These are phyloP conservation scores for Pilophorus perplexus DNA, from an alignment of 2,888 invertebrate genomes.

Conservation along the genomic window DNA sequence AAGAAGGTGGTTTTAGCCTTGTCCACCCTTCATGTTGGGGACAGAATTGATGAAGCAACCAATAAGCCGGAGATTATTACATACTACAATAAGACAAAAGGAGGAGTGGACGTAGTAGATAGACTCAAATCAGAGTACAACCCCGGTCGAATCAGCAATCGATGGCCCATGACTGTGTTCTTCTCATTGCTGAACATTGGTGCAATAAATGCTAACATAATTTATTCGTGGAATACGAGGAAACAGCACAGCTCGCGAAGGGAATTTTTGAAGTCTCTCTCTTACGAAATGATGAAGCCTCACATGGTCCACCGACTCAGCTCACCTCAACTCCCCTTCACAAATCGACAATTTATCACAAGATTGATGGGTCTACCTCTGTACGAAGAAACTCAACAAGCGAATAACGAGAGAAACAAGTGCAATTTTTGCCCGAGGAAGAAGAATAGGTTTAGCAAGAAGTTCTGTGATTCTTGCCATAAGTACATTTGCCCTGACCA, in stretches of 20 bases:
- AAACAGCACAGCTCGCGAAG: no score
- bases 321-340: neutral
- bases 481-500: neutral
- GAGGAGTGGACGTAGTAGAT: neutral
- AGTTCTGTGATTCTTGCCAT: neutral
- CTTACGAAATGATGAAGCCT: conserved; percentile 2
- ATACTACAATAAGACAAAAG: conserved; percentile 3
- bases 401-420: neutral
- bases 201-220: neutral
- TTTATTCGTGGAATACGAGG: neutral
- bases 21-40: neutral
- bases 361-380: neutral
- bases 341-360: conserved; percentile 1
- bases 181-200: neutral
- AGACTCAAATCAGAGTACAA: neutral
- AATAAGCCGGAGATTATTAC: conserved; percentile 7
- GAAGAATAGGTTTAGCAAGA: neutral
- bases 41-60: neutral
- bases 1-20: neutral
- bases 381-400: neutral
- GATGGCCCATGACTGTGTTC: neutral
- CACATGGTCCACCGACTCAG: conserved; percentile 1
- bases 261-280: neutral
- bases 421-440: neutral
- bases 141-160: neutral